Conservation (phyloP, 2,113 vertebrate species). For the Paramisgurnus dabryanus region DNA sequence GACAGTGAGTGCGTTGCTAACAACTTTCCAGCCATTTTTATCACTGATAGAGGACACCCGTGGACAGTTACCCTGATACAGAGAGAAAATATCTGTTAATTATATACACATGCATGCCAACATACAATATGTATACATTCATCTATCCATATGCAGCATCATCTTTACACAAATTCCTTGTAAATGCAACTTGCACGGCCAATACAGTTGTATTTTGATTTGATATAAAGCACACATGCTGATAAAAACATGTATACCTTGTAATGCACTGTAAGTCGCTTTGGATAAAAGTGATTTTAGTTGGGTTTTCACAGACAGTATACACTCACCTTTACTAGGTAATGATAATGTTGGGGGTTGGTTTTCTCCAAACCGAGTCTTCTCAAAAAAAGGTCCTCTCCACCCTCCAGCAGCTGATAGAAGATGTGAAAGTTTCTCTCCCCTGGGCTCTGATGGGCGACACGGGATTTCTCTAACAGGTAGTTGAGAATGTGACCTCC, state of each 20-base stretch:
- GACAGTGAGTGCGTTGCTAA: slow-evolving; percentile 84
- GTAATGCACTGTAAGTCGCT: too few relatives aligned
- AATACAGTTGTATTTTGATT: too few relatives aligned
- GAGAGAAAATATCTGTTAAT: background rate
- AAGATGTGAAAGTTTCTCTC: slow-evolving; percentile 99
- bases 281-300: too few relatives aligned
- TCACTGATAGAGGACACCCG: slow-evolving; percentile 94
- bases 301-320: too few relatives aligned
- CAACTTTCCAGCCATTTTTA: slow-evolving; percentile 91
- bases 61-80: slow-evolving; percentile 88
- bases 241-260: too few relatives aligned
- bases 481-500: slow-evolving; percentile 97
- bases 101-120: background rate
- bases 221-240: too few relatives aligned
- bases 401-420: slow-evolving; percentile 95
- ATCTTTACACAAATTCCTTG: too few relatives aligned
- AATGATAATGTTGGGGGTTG: slow-evolving; percentile 88
- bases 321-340: slow-evolving; percentile 89
- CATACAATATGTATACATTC: too few relatives aligned
- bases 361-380: slow-evolving; percentile 83
- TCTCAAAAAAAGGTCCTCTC: slow-evolving; percentile 81
- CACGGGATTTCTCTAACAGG: slow-evolving; percentile 95
- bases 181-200: too few relatives aligned
- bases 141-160: too few relatives aligned
- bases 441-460: slow-evolving; percentile 94